Conservation (phyloP, 2,888 invertebrate species). For the Carpatolechia fugitivella region DNA sequence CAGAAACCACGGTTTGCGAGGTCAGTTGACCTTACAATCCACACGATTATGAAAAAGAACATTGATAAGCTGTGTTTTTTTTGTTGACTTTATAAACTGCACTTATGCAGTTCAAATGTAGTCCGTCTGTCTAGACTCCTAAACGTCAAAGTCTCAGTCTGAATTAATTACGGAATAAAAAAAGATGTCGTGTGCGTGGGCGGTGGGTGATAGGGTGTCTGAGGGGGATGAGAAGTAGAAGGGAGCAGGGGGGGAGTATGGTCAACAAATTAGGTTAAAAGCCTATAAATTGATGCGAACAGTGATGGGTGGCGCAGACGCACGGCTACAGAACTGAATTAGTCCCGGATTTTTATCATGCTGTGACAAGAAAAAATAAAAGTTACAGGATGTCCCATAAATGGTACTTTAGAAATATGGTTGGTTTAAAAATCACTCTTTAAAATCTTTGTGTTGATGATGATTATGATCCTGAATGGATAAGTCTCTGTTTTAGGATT, state of each 20-base stretch:
- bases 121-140: too few relatives aligned
- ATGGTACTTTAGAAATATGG: not conserved
- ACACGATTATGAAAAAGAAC: too few relatives aligned
- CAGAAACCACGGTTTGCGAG: too few relatives aligned
- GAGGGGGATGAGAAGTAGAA: constrained; percentile 28
- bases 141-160: constrained; percentile 39
- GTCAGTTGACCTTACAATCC: too few relatives aligned
- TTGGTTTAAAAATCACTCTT: too few relatives aligned
- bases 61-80: too few relatives aligned
- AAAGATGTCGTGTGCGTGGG: constrained; percentile 46
- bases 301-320: constrained; percentile 70
- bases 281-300: constrained; percentile 76
- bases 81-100: too few relatives aligned
- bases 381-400: constrained; percentile 50
- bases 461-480: too few relatives aligned
- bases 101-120: too few relatives aligned
- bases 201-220: constrained; percentile 32
- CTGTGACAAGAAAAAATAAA: constrained; percentile 66
- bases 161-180: constrained; percentile 56
- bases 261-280: constrained; percentile 77
- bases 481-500: too few relatives aligned
- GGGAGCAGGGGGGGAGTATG: constrained; percentile 32
- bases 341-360: constrained; percentile 71
- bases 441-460: too few relatives aligned
- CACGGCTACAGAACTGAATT: constrained; percentile 65